These are phyloP conservation scores for Rotaria sp. DNA, from an alignment of 2,888 invertebrate genomes.

Conservation along the genomic window DNA sequence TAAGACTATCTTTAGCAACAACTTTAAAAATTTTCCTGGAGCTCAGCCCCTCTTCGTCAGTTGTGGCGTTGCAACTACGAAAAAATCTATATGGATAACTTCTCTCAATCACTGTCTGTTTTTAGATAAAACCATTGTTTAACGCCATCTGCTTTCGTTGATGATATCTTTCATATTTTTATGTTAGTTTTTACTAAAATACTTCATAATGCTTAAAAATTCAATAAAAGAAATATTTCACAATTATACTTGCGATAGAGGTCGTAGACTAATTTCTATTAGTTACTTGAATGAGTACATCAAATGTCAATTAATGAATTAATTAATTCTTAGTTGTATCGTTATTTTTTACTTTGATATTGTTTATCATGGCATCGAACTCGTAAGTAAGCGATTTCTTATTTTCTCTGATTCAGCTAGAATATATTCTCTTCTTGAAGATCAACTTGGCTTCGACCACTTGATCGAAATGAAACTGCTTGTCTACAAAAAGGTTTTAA, in stretches of 20 bases:
- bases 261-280: background rate
- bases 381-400: background rate
- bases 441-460: slow-evolving; percentile 17
- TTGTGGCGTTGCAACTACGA: no score
- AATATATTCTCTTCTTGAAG: background rate
- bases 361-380: background rate
- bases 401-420: background rate
- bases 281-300: background rate
- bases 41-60: no score
- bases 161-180: no score
- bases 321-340: background rate
- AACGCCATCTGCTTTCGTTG: background rate
- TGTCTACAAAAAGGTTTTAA: slow-evolving; percentile 11
- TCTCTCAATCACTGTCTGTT: no score
- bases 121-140: background rate
- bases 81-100: no score
- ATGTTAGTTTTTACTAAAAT: no score
- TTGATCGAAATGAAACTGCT: background rate
- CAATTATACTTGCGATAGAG: background rate
- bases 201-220: no score
- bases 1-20: no score
- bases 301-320: background rate
- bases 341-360: background rate
- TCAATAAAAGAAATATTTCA: background rate
- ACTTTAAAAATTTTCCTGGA: no score